These are phyloP conservation scores for Drosophila fulvimacula DNA, from an alignment of 2,888 invertebrate genomes.

Conservation along the genomic window DNA sequence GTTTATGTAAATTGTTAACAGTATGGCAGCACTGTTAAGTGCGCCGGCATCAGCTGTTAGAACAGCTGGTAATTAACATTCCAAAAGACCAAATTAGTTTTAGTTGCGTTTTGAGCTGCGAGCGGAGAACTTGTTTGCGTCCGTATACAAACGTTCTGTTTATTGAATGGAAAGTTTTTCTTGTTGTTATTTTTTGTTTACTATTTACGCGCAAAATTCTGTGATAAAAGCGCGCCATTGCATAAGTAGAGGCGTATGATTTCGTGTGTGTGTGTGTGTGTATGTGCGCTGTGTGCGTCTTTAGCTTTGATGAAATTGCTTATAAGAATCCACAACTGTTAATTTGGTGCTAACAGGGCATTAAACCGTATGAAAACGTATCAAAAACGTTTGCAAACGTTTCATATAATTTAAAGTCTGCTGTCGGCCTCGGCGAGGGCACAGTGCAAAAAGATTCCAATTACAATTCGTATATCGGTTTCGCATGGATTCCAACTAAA, in stretches of 20 bases:
- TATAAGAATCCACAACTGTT: background rate
- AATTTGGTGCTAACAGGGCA: background rate
- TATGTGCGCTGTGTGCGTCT: constrained; percentile 5
- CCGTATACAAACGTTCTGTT: background rate
- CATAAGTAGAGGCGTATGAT: background rate
- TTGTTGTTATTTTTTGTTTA: constrained; percentile 6
- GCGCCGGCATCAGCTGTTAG: constrained; percentile 37
- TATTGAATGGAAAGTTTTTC: constrained; percentile 44
- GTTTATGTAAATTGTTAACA: background rate
- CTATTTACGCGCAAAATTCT: constrained; percentile 1
- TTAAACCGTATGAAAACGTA: constrained; percentile 31
- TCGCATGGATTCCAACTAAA: background rate
- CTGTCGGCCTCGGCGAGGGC: background rate
- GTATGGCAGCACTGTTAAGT: constrained; percentile 30
- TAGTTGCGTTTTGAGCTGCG: constrained; percentile 49
- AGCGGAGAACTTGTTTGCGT: constrained; percentile 4
- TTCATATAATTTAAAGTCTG: background rate
- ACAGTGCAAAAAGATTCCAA: background rate
- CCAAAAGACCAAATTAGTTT: constrained; percentile 18
- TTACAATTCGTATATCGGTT: background rate
- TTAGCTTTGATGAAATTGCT: constrained; percentile 2
- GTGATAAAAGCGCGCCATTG: constrained; percentile 5
- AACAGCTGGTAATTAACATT: constrained; percentile 38
- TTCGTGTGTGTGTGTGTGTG: background rate
- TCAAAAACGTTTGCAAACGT: constrained; percentile 20